phyloP scores from a whole-genome alignment of 2,113 vertebrate species.

The Ctenodactylus gundi region DNA sequence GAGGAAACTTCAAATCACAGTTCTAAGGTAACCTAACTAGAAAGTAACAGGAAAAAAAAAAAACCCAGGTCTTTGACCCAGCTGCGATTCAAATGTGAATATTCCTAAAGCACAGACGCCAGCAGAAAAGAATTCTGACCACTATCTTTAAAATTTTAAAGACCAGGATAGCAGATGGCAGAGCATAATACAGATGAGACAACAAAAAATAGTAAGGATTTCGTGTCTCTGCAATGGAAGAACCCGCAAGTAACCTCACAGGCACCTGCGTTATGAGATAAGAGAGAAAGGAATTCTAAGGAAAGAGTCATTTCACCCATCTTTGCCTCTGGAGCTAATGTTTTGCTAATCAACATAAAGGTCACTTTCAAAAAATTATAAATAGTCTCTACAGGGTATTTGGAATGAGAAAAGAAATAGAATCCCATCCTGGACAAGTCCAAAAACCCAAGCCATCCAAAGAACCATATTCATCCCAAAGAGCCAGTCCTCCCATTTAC shows the following conservation, averaged over 20 bases:
- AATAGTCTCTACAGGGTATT: background rate
- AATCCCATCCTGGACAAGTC: background rate
- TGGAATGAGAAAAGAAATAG: background rate
- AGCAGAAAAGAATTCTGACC: background rate
- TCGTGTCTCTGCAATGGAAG: background rate
- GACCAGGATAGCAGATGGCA: background rate
- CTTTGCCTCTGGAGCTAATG: background rate
- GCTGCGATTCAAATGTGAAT: background rate
- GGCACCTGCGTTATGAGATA: background rate
- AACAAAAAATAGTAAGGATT: background rate
- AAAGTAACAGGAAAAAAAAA: background rate
- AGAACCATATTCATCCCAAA: background rate
- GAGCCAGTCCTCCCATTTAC: background rate
- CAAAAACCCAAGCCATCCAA: background rate
- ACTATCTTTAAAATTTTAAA: constrained; percentile 15
- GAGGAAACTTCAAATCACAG: background rate
- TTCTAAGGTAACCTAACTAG: background rate
- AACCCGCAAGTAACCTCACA: background rate
- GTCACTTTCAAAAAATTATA: background rate
- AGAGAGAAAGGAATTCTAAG: background rate
- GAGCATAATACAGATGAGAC: background rate
- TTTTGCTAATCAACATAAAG: background rate
- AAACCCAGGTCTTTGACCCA: background rate
- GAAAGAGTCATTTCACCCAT: background rate
- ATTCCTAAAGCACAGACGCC: background rate